Conservation (phyloP, 2,113 vertebrate species). For the Otis tarda region DNA sequence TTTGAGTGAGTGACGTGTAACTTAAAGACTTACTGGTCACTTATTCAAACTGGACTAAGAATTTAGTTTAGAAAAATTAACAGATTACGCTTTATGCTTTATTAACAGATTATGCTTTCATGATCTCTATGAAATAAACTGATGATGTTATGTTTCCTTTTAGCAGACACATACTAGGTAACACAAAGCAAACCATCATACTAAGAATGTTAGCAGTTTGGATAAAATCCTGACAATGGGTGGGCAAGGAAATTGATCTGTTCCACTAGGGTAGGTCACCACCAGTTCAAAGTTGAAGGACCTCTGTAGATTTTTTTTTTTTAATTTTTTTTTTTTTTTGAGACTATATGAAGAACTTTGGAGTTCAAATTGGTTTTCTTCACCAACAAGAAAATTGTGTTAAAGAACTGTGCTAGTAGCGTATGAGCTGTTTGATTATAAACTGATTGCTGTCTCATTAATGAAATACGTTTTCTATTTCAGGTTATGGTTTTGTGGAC, state of each 20-base stretch:
- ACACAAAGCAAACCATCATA: background rate
- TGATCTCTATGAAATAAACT: background rate
- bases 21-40: background rate
- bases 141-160: background rate
- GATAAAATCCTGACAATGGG: background rate
- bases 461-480: slow-evolving; percentile 47
- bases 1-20: background rate
- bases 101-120: background rate
- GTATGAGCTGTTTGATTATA: background rate
- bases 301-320: background rate
- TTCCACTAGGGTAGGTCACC: background rate
- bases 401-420: background rate
- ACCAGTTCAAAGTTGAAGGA: background rate
- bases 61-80: background rate
- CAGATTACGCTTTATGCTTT: background rate
- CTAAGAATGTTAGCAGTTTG: background rate
- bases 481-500: slow-evolving; percentile 98
- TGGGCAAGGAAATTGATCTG: background rate
- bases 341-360: background rate
- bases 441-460: background rate
- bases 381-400: background rate
- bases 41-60: background rate
- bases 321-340: background rate
- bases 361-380: background rate
- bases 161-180: background rate